Evolutionary conservation across 1,140 invertebrate genomes (phyloP).

Genomic region (Cyclargus thomasi): DNA sequence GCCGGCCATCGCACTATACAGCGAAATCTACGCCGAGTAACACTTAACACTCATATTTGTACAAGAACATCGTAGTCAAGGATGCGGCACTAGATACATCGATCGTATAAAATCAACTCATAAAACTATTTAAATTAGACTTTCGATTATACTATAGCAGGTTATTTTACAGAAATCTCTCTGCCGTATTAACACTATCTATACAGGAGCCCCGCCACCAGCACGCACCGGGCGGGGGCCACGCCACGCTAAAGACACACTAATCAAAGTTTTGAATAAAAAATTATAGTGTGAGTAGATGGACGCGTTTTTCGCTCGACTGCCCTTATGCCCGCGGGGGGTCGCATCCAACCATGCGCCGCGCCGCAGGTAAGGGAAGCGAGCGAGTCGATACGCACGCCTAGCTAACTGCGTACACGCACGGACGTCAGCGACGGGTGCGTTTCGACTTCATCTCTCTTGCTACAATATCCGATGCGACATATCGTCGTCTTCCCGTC

Average conservation of each 20-base stretch:
- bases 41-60: constrained; percentile 9
- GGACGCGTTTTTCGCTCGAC: constrained; percentile 40
- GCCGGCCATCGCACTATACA: neutral
- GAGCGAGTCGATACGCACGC: constrained; percentile 24
- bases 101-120: constrained; percentile 4
- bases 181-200: constrained; percentile 16
- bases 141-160: neutral
- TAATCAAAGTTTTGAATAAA: constrained; percentile 64
- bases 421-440: neutral
- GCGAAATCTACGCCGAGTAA: neutral
- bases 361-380: constrained; percentile 38
- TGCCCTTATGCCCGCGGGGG: constrained; percentile 35
- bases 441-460: neutral
- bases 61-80: constrained; percentile 14
- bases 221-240: neutral
- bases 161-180: constrained; percentile 8
- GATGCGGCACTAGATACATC: constrained; percentile 9
- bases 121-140: constrained; percentile 5
- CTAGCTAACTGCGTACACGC: neutral
- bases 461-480: neutral
- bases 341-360: constrained; percentile 40
- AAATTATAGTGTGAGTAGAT: constrained; percentile 61
- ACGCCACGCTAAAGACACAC: constrained; percentile 42
- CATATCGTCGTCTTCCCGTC: neutral
- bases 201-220: neutral